Conservation (phyloP, 2,888 invertebrate genomes). For the Athrips mouffetella region DNA sequence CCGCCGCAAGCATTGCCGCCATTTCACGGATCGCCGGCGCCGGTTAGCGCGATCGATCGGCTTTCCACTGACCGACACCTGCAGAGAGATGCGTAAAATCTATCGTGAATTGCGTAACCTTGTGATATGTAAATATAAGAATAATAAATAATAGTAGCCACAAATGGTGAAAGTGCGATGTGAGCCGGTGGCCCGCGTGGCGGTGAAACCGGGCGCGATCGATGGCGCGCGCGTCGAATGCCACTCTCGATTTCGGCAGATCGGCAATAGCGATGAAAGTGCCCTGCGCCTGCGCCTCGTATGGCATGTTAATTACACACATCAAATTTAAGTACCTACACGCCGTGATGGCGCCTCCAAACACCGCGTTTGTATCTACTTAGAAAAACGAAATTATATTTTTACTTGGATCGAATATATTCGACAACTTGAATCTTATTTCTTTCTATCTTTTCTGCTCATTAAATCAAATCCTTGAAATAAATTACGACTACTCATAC, state of each 20-base stretch:
- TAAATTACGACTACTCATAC: no score
- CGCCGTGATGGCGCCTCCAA: no score
- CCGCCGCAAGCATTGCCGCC: constrained; percentile 17
- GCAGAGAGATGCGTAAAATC: constrained; percentile 20
- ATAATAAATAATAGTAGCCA: constrained; percentile 40
- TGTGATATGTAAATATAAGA: constrained; percentile 42
- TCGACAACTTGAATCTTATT: no score
- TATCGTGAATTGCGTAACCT: constrained; percentile 36
- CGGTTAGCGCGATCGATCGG: constrained; percentile 5
- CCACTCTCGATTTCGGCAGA: constrained; percentile 59
- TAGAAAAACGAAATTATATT: no score
- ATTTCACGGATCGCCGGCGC: constrained; percentile 22
- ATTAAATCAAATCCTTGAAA: no score
- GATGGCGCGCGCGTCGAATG: constrained; percentile 25
- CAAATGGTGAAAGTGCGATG: constrained; percentile 52
- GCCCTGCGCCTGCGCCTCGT: constrained; percentile 22
- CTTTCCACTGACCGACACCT: constrained; percentile 20
- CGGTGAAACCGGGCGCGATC: constrained; percentile 29
- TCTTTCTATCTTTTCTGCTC: no score
- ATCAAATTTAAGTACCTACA: no score
- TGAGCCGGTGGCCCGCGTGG: constrained; percentile 21
- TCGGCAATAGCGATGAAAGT: constrained; percentile 32
- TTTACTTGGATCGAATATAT: no score
- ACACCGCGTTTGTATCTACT: no score
- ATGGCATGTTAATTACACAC: constrained; percentile 6